Base-by-base conservation (phyloP, 2,797 vertebrate genomes). In the Xiphophorus birchmanni region DNA sequence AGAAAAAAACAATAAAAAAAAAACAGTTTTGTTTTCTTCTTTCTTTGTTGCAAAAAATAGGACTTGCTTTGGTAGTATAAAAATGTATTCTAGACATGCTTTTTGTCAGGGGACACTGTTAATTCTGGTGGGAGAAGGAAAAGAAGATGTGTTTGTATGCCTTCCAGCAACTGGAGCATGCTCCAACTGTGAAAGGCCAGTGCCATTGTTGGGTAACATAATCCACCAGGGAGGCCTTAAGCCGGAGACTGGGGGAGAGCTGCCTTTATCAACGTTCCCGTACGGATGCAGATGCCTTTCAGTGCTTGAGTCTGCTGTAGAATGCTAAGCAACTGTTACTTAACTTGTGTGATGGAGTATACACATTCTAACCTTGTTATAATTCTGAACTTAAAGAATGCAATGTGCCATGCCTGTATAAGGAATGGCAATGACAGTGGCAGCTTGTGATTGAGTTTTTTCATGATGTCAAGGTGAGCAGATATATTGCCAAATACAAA, bases 131-230 rank as follows among this genome's bases (percentile, higher is more conserved):
- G 81, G 81, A 86, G 84, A 79, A 72, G 78, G 80, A 73, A 84
- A 78, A 80, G 79, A 74, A 89, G 84, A 56, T 77, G 80, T 92
- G 90, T 92, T 91, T 94, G 88, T 94, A 80, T 88, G 86, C 88
- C 91, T 91, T 84, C 85, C 87, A 91, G 93, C 89, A 82, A 88
- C 77, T 82, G 84, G 83, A 93, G 92, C 90, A 88, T 89, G 87
- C 87, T 91, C 88, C 65, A 85, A 91, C 92, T 93, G 88, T 87
- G 85, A 94, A 94, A 95, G 92, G 92, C 89, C 88, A 88, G 75
- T 81, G 90, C 89, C 81, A 92, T 90, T 91, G 93, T 94, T 94
- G 88, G 89, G 93, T 91, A 92, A 94, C 91, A 90, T 90, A 93
- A 94, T 93, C 92, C 91, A 88, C 90, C 87, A 86, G 88, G 91